Evolutionary conservation across 2,888 invertebrate genomes (phyloP).

Genomic region (Clivina fossor): DNA sequence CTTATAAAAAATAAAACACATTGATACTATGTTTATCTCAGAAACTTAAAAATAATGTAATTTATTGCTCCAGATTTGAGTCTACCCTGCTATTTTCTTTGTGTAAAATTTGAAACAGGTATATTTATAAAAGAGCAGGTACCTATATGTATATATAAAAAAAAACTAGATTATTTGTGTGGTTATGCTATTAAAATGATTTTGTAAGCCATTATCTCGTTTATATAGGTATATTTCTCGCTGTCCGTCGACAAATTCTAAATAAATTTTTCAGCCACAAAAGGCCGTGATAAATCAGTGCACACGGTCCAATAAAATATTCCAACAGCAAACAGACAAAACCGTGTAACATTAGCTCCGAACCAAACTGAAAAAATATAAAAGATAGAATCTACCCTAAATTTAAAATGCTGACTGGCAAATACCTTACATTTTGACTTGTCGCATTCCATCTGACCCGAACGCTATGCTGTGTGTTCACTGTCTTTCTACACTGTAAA

Average conservation of each 20-base stretch:
- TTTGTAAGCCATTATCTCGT: too few species aligned
- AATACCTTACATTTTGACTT: conserved; percentile 41
- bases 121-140: too few species aligned
- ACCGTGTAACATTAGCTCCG: conserved; percentile 26
- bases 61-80: too few species aligned
- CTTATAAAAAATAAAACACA: too few species aligned
- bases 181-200: too few species aligned
- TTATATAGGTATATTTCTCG: not conserved
- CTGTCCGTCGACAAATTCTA: conserved; percentile 22
- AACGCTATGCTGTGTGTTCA: not conserved
- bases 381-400: conserved; percentile 49
- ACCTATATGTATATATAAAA: too few species aligned
- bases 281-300: conserved; percentile 29
- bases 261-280: conserved; percentile 24
- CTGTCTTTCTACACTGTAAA: conserved; percentile 17
- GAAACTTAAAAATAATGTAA: too few species aligned
- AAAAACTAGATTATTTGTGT: too few species aligned
- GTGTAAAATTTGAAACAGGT: too few species aligned
- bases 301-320: conserved; percentile 30
- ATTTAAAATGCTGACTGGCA: conserved; percentile 52
- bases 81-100: too few species aligned
- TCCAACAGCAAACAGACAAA: conserved; percentile 20
- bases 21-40: too few species aligned
- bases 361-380: conserved; percentile 38
- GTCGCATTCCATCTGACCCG: conserved; percentile 29